Evolutionary conservation across 2,888 invertebrate genomes (phyloP), one percentile per base, ranked within the genome.

Genomic region (Drosophila ustulata): DNA sequence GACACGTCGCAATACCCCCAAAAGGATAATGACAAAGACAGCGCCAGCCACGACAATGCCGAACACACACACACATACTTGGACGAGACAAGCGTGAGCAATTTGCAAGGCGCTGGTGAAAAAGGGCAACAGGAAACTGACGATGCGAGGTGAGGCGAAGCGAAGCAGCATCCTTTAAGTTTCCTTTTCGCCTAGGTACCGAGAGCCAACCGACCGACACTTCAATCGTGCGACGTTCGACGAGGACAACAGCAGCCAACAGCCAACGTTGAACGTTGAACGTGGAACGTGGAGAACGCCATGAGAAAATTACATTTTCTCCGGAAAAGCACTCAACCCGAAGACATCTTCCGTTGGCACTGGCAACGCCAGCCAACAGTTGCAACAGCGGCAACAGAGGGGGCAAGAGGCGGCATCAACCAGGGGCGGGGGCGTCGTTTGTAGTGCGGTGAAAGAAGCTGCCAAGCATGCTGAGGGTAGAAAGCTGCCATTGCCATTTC

Each of bases 301-400:
- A 77, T 80, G 85, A 89, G 89, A 89, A 90, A 89, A 90, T 90
- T 88, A 88, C 89, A 90, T 89, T 89, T 89, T 85, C 88, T 78
- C 87, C 81, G 89, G 89, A 90, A 89, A 89, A 82, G 88, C 80
- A 84, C 82, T 83, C 83, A 81, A 83, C 88, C 89, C 90, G 80
- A 80, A 85, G 83, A 85, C 86, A 88, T 80, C 75, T 83, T 89
- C 89, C 82, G 80, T 83, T 84, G 78, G 80, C 78, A 78, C 66
- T 70, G 74, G 81, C 78, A 82, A 82, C 85, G 69, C 66, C 61
- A 79, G 64, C 58, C 43, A 59, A 34, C 30, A 41, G 34, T 28
- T 39, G 52, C 46, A 49, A 32, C 56, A 26, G 32, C 9, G 4
- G n/a, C 11, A 18, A 11, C 2, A 23, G 25, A 3, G 34, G 34